These are phyloP conservation scores for Agapornis canus DNA, from an alignment of 2,797 vertebrate species.

Conservation along the genomic window DNA sequence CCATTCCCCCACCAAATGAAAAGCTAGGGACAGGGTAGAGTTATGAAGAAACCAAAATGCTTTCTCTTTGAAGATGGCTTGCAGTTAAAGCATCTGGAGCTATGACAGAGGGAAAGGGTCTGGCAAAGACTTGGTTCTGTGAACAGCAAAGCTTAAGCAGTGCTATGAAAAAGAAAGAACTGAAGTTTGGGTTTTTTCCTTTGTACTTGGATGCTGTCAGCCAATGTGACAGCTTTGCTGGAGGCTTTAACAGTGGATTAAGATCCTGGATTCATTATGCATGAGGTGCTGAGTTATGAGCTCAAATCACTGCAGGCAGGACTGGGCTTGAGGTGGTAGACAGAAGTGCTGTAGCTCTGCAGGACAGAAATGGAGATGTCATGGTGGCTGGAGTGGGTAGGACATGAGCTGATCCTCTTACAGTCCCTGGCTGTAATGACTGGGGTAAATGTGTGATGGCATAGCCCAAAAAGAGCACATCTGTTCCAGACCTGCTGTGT, in stretches of 20 bases:
- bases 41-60: background rate
- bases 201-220: background rate
- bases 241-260: conserved; percentile 23
- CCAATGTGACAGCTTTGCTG: conserved; percentile 1
- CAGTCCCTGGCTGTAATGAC: background rate
- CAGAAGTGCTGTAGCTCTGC: background rate
- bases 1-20: background rate
- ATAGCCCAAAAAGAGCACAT: background rate
- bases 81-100: background rate
- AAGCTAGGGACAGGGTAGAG: background rate
- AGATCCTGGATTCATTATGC: conserved; percentile 1
- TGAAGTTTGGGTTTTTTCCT: background rate
- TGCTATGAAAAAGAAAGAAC: background rate
- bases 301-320: conserved; percentile 10
- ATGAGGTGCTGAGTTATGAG: conserved; percentile 30
- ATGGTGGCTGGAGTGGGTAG: background rate
- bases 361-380: background rate
- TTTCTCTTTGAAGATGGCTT: background rate
- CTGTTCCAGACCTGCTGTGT: background rate
- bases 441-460: background rate
- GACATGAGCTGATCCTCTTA: background rate
- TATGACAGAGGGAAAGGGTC: background rate
- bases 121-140: background rate
- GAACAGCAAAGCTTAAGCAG: background rate
- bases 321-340: conserved; percentile 12